A percentile compares a stretch with the other conserved stretches of the same genome.
Evolutionary conservation across 2,113 vertebrate species (phyloP).

Genomic region (Pituophis catenifer): DNA sequence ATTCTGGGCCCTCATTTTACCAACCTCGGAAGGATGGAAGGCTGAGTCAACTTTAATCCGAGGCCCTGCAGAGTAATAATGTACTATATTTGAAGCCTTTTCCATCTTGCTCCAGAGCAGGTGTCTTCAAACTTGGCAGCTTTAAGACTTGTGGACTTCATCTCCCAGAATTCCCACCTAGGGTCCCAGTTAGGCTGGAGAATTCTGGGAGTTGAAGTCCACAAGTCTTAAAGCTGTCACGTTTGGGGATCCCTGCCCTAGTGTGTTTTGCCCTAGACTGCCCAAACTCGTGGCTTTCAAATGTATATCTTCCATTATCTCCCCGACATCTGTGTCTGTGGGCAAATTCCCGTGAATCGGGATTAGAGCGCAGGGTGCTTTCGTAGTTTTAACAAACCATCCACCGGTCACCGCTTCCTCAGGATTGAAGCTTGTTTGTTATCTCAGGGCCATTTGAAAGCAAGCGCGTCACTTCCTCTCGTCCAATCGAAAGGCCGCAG

Average conservation of each 20-base stretch:
- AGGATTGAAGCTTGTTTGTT: background rate
- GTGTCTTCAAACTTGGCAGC: too few relatives aligned
- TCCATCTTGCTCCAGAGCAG: background rate
- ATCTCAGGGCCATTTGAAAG: background rate
- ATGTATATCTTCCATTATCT: background rate
- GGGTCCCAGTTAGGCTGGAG: too few relatives aligned
- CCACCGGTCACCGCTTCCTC: background rate
- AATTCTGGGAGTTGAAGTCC: too few relatives aligned
- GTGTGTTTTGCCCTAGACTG: too few relatives aligned
- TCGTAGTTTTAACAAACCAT: background rate
- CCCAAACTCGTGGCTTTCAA: background rate
- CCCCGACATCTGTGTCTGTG: background rate
- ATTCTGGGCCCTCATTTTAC: too few relatives aligned
- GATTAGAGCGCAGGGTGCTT: background rate
- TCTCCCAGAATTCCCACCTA: too few relatives aligned
- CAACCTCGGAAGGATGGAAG: too few relatives aligned
- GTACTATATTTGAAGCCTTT: background rate
- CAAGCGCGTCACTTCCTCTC: background rate
- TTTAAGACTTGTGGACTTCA: too few relatives aligned
- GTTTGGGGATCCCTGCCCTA: background rate
- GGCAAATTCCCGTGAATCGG: background rate
- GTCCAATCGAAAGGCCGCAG: background rate
- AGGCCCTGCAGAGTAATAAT: background rate
- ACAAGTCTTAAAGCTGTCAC: too few relatives aligned
- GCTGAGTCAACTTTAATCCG: background rate